Evolutionary conservation across 2,113 vertebrate species (phyloP).

Genomic region (Puffinus mauretanicus): DNA sequence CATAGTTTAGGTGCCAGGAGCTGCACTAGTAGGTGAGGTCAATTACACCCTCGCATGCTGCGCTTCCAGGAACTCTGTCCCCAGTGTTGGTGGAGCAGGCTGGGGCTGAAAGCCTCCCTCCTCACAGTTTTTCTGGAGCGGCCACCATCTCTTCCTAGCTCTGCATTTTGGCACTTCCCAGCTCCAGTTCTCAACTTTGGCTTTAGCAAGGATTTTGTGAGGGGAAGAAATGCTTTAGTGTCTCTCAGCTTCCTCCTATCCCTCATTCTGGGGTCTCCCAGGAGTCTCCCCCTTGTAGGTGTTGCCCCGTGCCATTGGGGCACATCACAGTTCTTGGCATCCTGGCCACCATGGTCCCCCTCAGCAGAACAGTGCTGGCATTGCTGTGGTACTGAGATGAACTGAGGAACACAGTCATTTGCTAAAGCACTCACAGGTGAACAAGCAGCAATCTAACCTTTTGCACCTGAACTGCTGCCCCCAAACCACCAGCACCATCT

Average conservation of each 20-base stretch:
- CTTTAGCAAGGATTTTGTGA: background rate
- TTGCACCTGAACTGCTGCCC: background rate
- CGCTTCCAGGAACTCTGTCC: background rate
- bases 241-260: background rate
- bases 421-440: background rate
- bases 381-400: rapidly evolving
- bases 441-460: background rate
- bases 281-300: background rate
- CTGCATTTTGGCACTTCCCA: background rate
- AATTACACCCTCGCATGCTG: rapidly evolving
- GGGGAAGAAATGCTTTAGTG: background rate
- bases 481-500: no score
- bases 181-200: background rate
- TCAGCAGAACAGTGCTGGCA: background rate
- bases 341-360: background rate
- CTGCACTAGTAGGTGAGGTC: background rate
- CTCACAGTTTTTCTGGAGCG: background rate
- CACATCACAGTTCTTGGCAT: background rate
- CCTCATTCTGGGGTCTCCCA: background rate
- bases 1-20: background rate
- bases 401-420: rapidly evolving
- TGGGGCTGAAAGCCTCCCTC: background rate
- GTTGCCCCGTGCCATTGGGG: background rate
- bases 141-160: background rate
- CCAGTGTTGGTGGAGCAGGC: background rate